These are phyloP conservation scores for Momotus momota DNA, from an alignment of 2,797 vertebrate genomes.

Conservation along the genomic window DNA sequence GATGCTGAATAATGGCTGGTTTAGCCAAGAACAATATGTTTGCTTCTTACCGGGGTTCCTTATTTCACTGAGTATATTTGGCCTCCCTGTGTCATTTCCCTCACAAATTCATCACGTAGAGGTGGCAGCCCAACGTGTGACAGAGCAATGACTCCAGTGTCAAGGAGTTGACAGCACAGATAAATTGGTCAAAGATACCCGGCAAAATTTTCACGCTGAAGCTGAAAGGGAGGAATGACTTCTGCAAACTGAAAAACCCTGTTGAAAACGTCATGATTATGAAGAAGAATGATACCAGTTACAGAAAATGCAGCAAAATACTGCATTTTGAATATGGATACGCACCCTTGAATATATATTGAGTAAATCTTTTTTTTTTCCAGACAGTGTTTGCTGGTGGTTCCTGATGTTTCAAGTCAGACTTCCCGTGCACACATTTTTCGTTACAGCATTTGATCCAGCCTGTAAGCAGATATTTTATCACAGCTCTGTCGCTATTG, in stretches of 20 bases:
- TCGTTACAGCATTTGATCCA: neutral
- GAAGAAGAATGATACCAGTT: neutral
- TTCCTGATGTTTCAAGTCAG: neutral
- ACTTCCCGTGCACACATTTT: neutral
- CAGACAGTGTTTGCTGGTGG: neutral
- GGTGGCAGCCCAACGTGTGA: neutral
- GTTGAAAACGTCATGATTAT: fast-evolving
- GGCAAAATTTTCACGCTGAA: neutral
- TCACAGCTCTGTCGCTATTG: neutral
- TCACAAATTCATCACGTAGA: neutral
- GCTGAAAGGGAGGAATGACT: neutral
- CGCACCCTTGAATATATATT: fast-evolving
- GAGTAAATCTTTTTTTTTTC: neutral
- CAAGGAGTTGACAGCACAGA: neutral
- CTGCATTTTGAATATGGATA: neutral
- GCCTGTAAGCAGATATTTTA: neutral
- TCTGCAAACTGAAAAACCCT: neutral
- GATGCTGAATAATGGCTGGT: neutral
- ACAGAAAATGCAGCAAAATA: neutral
- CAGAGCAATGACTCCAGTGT: neutral
- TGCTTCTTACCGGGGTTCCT: neutral
- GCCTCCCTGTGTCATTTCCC: neutral
- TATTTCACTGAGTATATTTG: neutral
- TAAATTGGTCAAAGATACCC: neutral
- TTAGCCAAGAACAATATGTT: constrained; percentile 10